Base-by-base conservation (phyloP, 2,113 vertebrate genomes). In the Salvelinus fontinalis region DNA sequence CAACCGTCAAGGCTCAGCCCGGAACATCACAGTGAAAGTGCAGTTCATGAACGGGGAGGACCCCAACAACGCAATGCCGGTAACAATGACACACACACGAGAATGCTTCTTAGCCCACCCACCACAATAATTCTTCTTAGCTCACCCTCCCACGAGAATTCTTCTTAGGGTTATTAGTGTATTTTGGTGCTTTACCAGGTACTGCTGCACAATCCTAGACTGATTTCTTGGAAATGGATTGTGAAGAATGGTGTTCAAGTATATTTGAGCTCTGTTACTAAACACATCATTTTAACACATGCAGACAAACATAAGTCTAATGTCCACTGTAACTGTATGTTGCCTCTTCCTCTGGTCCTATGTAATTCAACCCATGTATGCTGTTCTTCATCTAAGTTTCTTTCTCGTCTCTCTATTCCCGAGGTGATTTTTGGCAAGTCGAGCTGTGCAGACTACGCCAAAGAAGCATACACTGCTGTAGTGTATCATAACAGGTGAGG, bases 361-460 rank as follows among this genome's bases (percentile, higher is more conserved):
- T 22, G 59, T 22, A 62, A 22, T 22, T n/a, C n/a, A 22, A 3
- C 59, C 18, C 59, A 7, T 9, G 59, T 62, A n/a, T 22, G n/a
- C 59, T 62, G 6, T 62, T 2, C 59, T 62, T 22, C 16, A 62
- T 22, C 20, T 22, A n/a, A 68, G 29, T 74, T 64, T 68, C 64
- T 57, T 12, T 62, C 34, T 9, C 75, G 78, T 65, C 77, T 83
- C 81, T 1, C 49, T 79, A n/a, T 84, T 82, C 86, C 86, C 34
- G 79, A 99, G 98, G 98, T 98, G 82, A 99, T 99, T 88, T 99
- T 97, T 93, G 98, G 97, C 76, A 99, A 99, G 92, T 99, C 98
- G 84, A 99, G 98, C 90, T 99, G 97, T 93, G 94, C 95, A 77
- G 98, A 99, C 86, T 99, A 96, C 90, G 91, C 94, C 84, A 99